A percentile compares a stretch with the other conserved stretches of the same genome.
Evolutionary conservation across 2,797 vertebrate species (phyloP).

Genomic region (Glossophaga mutica): DNA sequence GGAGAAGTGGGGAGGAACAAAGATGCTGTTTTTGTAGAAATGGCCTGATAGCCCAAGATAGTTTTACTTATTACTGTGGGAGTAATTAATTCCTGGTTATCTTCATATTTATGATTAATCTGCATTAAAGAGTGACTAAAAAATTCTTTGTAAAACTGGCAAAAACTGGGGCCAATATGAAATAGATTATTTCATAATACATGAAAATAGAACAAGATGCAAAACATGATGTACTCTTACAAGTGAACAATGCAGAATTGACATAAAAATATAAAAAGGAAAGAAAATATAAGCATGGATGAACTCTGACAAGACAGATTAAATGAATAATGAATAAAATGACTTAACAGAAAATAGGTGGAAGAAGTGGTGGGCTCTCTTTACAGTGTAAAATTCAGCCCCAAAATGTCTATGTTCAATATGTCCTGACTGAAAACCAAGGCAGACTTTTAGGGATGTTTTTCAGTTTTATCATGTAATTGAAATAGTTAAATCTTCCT

Average conservation of each 20-base stretch:
- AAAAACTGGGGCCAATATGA: background rate
- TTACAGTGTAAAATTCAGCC: background rate
- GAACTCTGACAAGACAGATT: conserved; percentile 5
- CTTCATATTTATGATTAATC: background rate
- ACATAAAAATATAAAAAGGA: background rate
- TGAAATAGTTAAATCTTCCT: background rate
- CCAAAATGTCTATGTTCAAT: background rate
- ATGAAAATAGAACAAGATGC: background rate
- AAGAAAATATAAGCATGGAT: background rate
- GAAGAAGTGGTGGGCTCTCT: background rate
- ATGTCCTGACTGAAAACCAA: background rate
- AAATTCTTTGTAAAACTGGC: background rate
- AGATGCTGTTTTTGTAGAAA: background rate
- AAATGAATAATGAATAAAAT: background rate
- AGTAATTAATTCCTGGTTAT: background rate
- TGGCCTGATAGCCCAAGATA: background rate
- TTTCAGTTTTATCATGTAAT: background rate
- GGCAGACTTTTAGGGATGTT: background rate
- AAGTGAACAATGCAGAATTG: background rate
- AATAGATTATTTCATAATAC: background rate
- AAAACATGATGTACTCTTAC: background rate
- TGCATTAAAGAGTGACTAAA: background rate
- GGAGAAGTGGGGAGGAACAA: background rate
- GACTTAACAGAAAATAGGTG: conserved; percentile 6
- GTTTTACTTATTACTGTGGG: background rate